Evolutionary conservation across 2,888 invertebrate species (phyloP), one percentile per base, ranked within the genome.

Genomic region (Drosophila mercatorum): DNA sequence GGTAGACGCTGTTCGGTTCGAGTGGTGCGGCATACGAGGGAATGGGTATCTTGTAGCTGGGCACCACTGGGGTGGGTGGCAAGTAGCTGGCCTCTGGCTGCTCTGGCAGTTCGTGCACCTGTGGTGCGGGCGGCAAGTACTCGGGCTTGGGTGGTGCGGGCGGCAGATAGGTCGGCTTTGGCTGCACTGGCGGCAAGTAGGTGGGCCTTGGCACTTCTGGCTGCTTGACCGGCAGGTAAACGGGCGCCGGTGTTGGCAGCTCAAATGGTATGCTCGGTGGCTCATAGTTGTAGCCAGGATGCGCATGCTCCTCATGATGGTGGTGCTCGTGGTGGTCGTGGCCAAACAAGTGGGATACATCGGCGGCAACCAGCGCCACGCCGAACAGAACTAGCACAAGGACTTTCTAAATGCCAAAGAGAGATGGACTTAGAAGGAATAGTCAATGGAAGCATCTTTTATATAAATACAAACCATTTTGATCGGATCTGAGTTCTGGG

Each of bases 21-120:
- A 91, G 68, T 0, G 91, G 91, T 8, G 80, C 91, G 12, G 91
- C 92, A 53, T 91, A 91, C 4, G 91, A 90, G 5, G 91, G 91
- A 49, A 91, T 90, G n/a, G 91, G 91, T 41, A 91, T 91, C 60
- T 79, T 84, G 63, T 65, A 90, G 51, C 43, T 74, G 46, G 79
- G 76, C 26, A 64, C 59, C 3, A 56, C 22, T 5, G 68, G 61
- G 3, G 60, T 67, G 0, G 83, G 88, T 10, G 89, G 85, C 73
- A 87, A 61, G 38, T 84, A 87, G 43, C 41, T 63, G 26, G 51
- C 40, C 49, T 74, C 14, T 0, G 81, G 78, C 43, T 68, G 44
- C 8, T 34, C 22, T 22, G 22, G 65, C 2, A 41, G 66, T 14
- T 70, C 56, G 10, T 57, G 57, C 0, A 66, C 66, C 17, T 68